These are phyloP conservation scores for Seriola aureovittata DNA, from an alignment of 2,113 vertebrate species.

Conservation along the genomic window DNA sequence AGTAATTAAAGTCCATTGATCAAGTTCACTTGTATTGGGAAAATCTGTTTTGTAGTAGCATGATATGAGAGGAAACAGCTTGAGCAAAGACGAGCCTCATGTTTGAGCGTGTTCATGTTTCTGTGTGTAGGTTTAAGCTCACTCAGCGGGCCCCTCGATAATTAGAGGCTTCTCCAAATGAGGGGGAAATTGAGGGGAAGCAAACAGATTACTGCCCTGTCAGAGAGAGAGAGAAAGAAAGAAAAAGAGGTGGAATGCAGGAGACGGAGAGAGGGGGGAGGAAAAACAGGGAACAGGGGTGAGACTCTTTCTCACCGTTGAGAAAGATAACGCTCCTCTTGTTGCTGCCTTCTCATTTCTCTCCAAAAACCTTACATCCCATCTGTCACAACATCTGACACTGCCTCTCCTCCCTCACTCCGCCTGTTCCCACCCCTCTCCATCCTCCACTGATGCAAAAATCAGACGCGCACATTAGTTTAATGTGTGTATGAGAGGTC, in stretches of 20 bases:
- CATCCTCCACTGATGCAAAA: not conserved
- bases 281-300: not conserved
- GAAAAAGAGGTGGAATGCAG: conserved; percentile 16
- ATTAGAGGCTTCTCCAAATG: conserved; percentile 63
- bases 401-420: not conserved
- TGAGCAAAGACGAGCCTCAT: not conserved
- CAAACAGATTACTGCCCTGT: conserved; percentile 59
- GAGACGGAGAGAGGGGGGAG: not conserved
- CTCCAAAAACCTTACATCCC: conserved; percentile 23
- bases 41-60: not conserved
- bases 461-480: conserved; percentile 33
- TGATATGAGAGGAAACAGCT: not conserved
- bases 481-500: not conserved
- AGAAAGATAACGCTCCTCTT: conserved; percentile 26
- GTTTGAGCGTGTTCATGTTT: conserved; percentile 8
- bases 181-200: conserved; percentile 60
- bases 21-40: not conserved
- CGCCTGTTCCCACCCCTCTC: not conserved
- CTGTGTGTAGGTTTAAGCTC: conserved; percentile 52
- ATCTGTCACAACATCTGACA: conserved; percentile 50
- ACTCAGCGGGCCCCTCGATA: conserved; percentile 63
- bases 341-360: conserved; percentile 28
- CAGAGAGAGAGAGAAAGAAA: conserved; percentile 23
- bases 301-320: not conserved
- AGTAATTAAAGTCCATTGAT: not conserved